Percentiles rank a stretch among this genome's conserved stretches.
Conservation (phyloP, 2,888 invertebrate species). For the Mesorhabditis sp. region DNA sequence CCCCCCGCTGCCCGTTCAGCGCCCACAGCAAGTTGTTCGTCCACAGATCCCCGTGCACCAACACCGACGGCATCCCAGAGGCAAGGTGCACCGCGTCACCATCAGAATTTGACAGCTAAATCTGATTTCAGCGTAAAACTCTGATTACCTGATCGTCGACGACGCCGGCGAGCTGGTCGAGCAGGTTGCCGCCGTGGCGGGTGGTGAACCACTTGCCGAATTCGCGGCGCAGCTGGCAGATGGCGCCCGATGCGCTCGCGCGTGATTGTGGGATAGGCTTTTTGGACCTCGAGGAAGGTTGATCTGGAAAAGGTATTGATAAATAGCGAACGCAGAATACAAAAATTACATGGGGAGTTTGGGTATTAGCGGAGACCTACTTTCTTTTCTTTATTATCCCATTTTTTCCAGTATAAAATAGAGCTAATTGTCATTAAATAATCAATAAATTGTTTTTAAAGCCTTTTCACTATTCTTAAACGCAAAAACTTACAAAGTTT, state of each 20-base stretch:
- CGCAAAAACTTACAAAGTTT: too few species aligned
- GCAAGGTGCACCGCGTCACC: background rate
- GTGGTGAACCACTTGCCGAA: background rate
- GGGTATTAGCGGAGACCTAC: too few species aligned
- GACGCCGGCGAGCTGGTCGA: background rate
- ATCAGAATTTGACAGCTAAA: background rate
- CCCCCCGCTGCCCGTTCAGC: background rate
- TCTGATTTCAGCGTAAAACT: background rate
- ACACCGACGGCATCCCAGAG: conserved; percentile 5
- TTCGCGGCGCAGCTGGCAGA: background rate
- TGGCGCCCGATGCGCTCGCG: background rate
- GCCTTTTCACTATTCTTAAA: too few species aligned
- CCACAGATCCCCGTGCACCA: conserved; percentile 6
- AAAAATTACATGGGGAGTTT: too few species aligned
- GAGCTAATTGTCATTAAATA: too few species aligned
- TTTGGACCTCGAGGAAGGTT: background rate
- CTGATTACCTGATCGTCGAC: background rate
- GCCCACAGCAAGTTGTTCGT: background rate
- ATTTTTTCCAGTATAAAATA: too few species aligned
- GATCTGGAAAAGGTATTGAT: background rate
- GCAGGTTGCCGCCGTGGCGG: background rate
- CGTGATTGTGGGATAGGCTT: background rate
- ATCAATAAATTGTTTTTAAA: too few species aligned
- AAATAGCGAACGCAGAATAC: too few species aligned
- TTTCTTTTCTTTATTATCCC: too few species aligned